Evolutionary conservation across 2,113 vertebrate species (phyloP), one percentile per base, ranked within the genome.

Genomic region (Hepsetus odoe): DNA sequence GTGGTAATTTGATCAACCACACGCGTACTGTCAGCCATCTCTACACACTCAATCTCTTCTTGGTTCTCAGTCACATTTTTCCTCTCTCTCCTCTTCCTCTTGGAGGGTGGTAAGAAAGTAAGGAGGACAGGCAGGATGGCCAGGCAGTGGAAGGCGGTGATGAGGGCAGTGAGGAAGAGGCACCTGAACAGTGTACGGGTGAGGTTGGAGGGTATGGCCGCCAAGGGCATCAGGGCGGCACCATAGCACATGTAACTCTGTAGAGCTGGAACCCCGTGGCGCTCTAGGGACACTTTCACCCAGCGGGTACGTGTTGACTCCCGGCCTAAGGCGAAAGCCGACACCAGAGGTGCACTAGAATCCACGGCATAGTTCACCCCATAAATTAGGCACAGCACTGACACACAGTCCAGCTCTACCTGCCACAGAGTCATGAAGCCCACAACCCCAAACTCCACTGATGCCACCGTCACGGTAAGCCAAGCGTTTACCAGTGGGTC

Each of bases 1-100:
- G 97, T 98, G 87, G 98, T 99, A 90, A 99, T 99, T 92, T 98
- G 97, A 92, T 99, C 98, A 72, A 99, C 97, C 86, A 99, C 97
- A 80, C 95, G 90, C 18, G 96, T 98, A 87, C 96, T 96, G 93
- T 98, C 97, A 84, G 95, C 95, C 95, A 99, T 99, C 91, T 99
- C 97, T 5, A 99, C 96, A 67, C 97, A 98, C 85, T 99, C 98
- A 80, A 98, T 96, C 84, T 98, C 98, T 84, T 97, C 96, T 38
- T 92, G 90, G 80, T 93, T 93, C 85, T 95, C 93, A 49, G 92
- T 84, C 81, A 92, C 85, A 87, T 93, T 83, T 89, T 95, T 90
- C 90, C 95, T 93, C 81, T 95, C 93, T 90, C 93, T 81, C 83
- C 93, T 91, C 85, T 95, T 95, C 90, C 90, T 96, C 90, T 99